phyloP scores from a whole-genome alignment of 2,797 vertebrate species.

The Dendrocincla tyrannina region DNA sequence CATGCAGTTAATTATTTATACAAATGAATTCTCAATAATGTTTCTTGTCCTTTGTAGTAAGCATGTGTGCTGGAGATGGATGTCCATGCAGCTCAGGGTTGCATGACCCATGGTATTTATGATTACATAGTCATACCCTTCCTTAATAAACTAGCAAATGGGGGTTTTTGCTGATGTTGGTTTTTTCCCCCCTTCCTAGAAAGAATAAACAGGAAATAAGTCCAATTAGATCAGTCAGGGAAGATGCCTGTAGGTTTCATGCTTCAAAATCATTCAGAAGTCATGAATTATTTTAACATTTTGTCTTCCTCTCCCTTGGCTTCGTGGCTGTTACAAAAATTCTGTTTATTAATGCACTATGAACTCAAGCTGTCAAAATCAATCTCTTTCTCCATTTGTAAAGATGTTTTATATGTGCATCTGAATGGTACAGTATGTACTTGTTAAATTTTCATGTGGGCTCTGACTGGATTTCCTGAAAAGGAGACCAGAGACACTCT shows the following conservation, averaged over 20 bases:
- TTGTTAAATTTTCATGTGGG: not conserved
- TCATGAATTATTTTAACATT: not conserved
- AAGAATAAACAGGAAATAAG: not conserved
- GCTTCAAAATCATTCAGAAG: not conserved
- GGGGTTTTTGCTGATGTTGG: not conserved
- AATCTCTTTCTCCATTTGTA: not conserved
- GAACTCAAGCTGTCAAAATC: not conserved
- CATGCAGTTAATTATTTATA: not conserved
- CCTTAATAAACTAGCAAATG: not conserved
- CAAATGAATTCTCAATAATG: not conserved
- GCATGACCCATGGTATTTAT: not conserved
- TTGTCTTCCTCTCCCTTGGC: not conserved
- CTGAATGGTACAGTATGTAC: not conserved
- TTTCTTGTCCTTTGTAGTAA: not conserved
- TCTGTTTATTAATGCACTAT: not conserved
- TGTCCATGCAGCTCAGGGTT: not conserved
- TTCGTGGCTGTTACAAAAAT: not conserved
- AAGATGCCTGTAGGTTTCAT: not conserved
- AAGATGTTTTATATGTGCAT: not conserved
- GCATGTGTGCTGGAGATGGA: not conserved
- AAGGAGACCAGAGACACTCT: not conserved
- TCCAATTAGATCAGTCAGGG: not conserved
- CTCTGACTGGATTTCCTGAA: not conserved
- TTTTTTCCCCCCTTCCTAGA: not conserved
- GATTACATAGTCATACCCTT: not conserved